Conservation (phyloP, 2,888 invertebrate species). For the Unio pictorum region DNA sequence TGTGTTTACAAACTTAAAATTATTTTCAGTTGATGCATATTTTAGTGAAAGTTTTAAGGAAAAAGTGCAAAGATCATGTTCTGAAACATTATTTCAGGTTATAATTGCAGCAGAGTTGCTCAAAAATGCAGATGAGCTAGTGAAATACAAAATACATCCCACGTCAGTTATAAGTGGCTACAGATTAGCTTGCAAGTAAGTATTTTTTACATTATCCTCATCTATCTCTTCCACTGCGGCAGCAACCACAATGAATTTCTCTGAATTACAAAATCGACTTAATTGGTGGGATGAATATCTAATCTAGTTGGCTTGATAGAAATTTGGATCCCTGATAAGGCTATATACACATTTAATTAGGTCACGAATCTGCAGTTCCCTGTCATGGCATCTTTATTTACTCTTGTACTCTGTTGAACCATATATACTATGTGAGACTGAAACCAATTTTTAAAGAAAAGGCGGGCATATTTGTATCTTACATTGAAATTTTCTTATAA, state of each 20-base stretch:
- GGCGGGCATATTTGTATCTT: too few relatives aligned
- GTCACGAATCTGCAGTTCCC: too few relatives aligned
- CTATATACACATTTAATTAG: too few relatives aligned
- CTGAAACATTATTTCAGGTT: slow-evolving; percentile 69
- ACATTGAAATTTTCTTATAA: too few relatives aligned
- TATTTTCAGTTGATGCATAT: too few relatives aligned
- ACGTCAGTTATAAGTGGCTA: slow-evolving; percentile 99
- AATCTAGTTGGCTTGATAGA: background rate
- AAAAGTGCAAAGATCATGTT: background rate
- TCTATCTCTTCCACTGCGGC: background rate
- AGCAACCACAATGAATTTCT: background rate
- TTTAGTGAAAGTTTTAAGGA: too few relatives aligned
- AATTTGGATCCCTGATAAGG: too few relatives aligned
- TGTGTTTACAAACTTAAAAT: too few relatives aligned
- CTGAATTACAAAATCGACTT: background rate
- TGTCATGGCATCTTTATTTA: too few relatives aligned
- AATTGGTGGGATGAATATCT: background rate
- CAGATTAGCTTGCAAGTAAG: slow-evolving; percentile 94
- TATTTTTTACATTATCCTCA: slow-evolving; percentile 25
- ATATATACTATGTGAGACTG: too few relatives aligned
- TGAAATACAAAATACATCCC: slow-evolving; percentile 98
- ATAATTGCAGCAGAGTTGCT: slow-evolving; percentile 82
- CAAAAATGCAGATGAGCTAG: slow-evolving; percentile 97
- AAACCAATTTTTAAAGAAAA: too few relatives aligned
- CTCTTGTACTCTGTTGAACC: too few relatives aligned